Evolutionary conservation across 2,888 invertebrate species (phyloP).

Genomic region (Selenia dentaria): DNA sequence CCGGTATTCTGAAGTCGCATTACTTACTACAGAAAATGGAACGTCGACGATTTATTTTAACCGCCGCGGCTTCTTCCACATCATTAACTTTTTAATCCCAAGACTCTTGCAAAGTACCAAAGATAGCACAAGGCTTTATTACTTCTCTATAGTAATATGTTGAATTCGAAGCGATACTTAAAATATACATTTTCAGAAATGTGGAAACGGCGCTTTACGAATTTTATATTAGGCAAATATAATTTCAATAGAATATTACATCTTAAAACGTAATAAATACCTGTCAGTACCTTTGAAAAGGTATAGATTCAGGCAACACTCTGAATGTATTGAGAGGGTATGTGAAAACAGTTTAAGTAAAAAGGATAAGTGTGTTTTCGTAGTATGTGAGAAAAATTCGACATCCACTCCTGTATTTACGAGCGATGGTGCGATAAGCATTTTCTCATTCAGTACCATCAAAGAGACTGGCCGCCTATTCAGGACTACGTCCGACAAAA

Average conservation of each 20-base stretch:
- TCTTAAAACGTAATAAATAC: constrained; percentile 41
- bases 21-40: constrained; percentile 73
- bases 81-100: constrained; percentile 80
- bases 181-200: constrained; percentile 7
- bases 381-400: constrained; percentile 75
- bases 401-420: constrained; percentile 78
- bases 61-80: constrained; percentile 73
- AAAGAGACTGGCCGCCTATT: constrained; percentile 79
- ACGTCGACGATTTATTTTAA: constrained; percentile 79
- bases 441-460: constrained; percentile 81
- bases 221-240: constrained; percentile 7
- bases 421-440: constrained; percentile 79
- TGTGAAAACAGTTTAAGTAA: constrained; percentile 76
- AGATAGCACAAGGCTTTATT: constrained; percentile 45
- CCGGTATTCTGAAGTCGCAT: constrained; percentile 56
- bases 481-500: constrained; percentile 66
- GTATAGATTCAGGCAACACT: constrained; percentile 62
- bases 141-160: constrained; percentile 10
- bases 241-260: constrained; percentile 13
- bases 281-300: constrained; percentile 55
- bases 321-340: constrained; percentile 63
- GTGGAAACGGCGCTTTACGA: background rate
- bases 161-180: constrained; percentile 4
- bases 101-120: constrained; percentile 70
- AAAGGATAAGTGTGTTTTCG: constrained; percentile 80